Base-by-base conservation (phyloP, 2,113 vertebrate species). In the Hassar affinis region DNA sequence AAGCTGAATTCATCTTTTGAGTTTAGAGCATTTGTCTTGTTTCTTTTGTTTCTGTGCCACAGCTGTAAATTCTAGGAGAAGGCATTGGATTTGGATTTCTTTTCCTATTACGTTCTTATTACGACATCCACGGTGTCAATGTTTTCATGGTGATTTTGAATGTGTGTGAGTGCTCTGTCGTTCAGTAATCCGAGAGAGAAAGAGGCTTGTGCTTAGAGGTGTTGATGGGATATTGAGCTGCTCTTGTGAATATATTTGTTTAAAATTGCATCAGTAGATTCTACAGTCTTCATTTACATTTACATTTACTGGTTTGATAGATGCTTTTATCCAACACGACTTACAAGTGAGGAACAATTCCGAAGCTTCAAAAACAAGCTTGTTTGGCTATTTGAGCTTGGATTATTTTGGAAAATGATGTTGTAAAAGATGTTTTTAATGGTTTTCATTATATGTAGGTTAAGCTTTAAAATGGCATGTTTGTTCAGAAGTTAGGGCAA, bases 141-240 rank as follows among this genome's bases (percentile, higher is more conserved):
- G 74, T 82, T 89, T 89, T 92, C 74, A 87, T 90, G 82, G 88
- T 69, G 78, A 87, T 89, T 89, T 84, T 86, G 91, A 87, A 88
- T 86, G 86, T 82, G 90, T 90, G 84, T 66, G 84, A 90, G 85
- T 59, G 35, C 78, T 83, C 81, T 75, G 82, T 87, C 83, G 84
- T 90, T 89, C 57, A 51, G 88, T 57, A n/a, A 25, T 84, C 88
- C 79, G 86, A 83, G 86, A 89, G 85, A 25, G 84, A 81, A 85
- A 78, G 84, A 80, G 79, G 80, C 84, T 52, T 85, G 76, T 81
- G 85, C 85, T 89, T 83, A 86, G 88, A 78, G 59, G 33, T 84
- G 78, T 89, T 88, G 87, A 83, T 56, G 79, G 83, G 86, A 91
- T 82, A 59, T 84, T 85, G 85, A 51, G 47, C 14, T 49, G 35